Conservation (phyloP, 2,797 vertebrate genomes). For the Sparus aurata region DNA sequence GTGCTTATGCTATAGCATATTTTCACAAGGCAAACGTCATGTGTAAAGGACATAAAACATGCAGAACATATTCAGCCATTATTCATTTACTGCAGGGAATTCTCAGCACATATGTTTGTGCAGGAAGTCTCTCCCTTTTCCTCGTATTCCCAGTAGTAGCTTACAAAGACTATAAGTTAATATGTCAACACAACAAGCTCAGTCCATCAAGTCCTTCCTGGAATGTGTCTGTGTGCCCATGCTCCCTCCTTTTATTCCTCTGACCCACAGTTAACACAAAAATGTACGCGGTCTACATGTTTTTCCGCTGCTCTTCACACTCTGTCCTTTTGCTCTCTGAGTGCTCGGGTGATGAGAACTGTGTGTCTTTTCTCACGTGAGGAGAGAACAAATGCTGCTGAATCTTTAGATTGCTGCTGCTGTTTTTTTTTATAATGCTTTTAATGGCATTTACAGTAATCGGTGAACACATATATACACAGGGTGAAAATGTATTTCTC, state of each 20-base stretch:
- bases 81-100: not conserved
- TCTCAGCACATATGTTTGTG: not conserved
- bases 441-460: not conserved
- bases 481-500: not conserved
- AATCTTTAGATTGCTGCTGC: not conserved
- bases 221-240: conserved; percentile 2
- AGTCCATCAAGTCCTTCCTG: not conserved
- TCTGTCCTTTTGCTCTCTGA: conserved; percentile 24
- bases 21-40: not conserved
- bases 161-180: not conserved
- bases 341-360: not conserved
- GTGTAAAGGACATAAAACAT: not conserved
- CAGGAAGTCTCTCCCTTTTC: not conserved
- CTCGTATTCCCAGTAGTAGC: not conserved
- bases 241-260: not conserved
- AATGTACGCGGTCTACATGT: not conserved
- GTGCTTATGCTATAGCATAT: not conserved
- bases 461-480: not conserved
- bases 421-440: not conserved
- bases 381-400: conserved; percentile 7
- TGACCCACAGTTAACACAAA: conserved; percentile 13
- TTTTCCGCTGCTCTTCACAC: conserved; percentile 11
- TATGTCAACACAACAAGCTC: conserved; percentile 10
- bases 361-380: conserved; percentile 4
- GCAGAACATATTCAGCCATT: not conserved